Base-by-base conservation (phyloP, 2,113 vertebrate genomes). In the Gorsachius goisagi region DNA sequence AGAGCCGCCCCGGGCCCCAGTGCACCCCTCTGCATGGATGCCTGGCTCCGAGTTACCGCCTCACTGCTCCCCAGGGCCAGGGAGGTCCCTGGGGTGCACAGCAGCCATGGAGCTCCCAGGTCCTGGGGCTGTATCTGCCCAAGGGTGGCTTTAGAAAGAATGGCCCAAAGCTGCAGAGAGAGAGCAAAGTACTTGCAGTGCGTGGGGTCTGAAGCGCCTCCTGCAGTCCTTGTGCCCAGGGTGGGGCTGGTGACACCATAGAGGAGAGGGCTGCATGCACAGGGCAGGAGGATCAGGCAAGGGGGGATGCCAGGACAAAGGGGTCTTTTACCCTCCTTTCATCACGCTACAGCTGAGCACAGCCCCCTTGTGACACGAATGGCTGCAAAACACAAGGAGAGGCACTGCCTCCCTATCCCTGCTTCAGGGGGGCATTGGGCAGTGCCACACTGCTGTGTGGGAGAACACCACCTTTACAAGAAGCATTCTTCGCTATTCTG, bases 361-460 rank as follows among this genome's bases (percentile, higher is more conserved):
- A 0, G 74, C 32, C 32, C 18, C 37, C 56, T 33, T 2, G 66
- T 3, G 63, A 49, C 87, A 76, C 41, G 28, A 77, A 7, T 5
- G 59, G 66, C 39, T 64, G 44, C 30, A 35, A 6, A 72, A 11
- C 53, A 7, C 20, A 13, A 17, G 12, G 60, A 2, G 1, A 50
- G 73, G 30, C 32, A 2, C 37, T 33, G 50, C 4, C 19, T 11
- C 22, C 2, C 3, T 2, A 5, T 28, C 39, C 64, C 52, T 15
- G 41, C 27, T 14, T 14, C 30, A 2, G 4, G 16, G 53, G 26
- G 22, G 8, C 53, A 3, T 1, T 23, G 1, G 2, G 41, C 55
- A 67, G 26, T 0, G 0, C 63, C 2, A 45, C 5, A 1, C 26
- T 6, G n/a, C 5, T 4, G 0, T 9, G 8, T 35, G 44, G 30